These are phyloP conservation scores for Ianthella basta DNA, from an alignment of 37 sponge, comb jelly and placozoan genomes.

Conservation along the genomic window DNA sequence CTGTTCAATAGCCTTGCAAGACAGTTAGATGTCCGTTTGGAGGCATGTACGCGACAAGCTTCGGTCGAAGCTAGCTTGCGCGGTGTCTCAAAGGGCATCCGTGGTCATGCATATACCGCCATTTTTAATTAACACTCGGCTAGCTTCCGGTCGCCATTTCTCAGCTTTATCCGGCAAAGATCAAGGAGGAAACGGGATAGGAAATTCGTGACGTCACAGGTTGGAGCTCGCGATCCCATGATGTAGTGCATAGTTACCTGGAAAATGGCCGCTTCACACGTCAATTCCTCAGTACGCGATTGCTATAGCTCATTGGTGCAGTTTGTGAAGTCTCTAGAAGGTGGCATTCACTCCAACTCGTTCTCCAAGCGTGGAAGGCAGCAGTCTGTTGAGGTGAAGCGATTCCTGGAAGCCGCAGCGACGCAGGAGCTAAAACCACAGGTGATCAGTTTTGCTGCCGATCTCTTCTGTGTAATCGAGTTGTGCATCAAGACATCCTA, in stretches of 20 bases:
- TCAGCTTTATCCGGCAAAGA: too few relatives aligned
- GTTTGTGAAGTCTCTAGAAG: slow-evolving; percentile 12
- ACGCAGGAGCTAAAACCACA: background rate
- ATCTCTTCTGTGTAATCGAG: background rate
- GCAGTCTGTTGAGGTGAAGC: slow-evolving; percentile 6
- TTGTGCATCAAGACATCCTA: background rate
- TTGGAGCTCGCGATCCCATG: background rate
- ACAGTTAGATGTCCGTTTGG: too few relatives aligned
- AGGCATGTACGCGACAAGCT: too few relatives aligned
- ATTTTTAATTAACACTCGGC: too few relatives aligned
- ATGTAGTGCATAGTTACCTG: background rate
- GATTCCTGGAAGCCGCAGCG: slow-evolving; percentile 5
- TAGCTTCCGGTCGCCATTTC: too few relatives aligned
- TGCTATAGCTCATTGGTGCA: background rate
- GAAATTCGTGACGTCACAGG: slow-evolving; percentile 16
- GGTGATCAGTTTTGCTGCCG: background rate
- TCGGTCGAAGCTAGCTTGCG: too few relatives aligned
- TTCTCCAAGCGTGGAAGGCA: slow-evolving; percentile 10
- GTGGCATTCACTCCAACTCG: slow-evolving; percentile 1
- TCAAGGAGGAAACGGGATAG: slow-evolving; percentile 2
- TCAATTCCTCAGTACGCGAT: background rate
- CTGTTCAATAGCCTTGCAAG: too few relatives aligned
- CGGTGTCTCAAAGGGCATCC: too few relatives aligned
- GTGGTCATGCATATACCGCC: too few relatives aligned
- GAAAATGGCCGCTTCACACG: background rate